A percentile compares a stretch with the other conserved stretches of the same genome.
phyloP scores from a whole-genome alignment of 2,888 invertebrate species.

The Muschampia plurimacula region DNA sequence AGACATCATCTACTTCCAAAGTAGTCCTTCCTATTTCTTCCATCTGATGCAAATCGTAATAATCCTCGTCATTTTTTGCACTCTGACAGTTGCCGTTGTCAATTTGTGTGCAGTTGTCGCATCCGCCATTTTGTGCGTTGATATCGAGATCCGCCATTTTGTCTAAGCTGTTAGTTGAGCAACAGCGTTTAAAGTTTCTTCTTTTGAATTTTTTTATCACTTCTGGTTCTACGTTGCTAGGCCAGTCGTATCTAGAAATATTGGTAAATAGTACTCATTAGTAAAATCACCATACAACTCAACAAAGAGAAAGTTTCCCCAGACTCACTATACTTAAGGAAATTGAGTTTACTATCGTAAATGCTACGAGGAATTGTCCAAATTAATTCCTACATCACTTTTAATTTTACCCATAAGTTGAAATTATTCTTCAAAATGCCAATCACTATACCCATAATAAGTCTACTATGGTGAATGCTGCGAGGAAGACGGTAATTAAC shows the following conservation, averaged over 20 bases:
- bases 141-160: slow-evolving; percentile 45
- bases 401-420: no score
- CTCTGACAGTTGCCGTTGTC: slow-evolving; percentile 23
- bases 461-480: no score
- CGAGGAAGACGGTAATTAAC: no score
- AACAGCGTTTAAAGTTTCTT: slow-evolving; percentile 56
- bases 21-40: slow-evolving; percentile 87
- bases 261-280: no score
- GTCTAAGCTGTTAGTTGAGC: slow-evolving; percentile 52
- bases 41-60: slow-evolving; percentile 83
- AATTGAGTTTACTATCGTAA: no score
- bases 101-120: slow-evolving; percentile 41
- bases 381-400: no score
- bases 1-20: slow-evolving; percentile 92
- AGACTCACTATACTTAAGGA: no score
- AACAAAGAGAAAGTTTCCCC: no score
- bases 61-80: slow-evolving; percentile 50
- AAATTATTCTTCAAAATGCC: no score
- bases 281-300: no score
- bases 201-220: slow-evolving; percentile 68
- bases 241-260: slow-evolving; percentile 91
- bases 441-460: no score
- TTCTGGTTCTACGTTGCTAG: slow-evolving; percentile 79
- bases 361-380: no score
- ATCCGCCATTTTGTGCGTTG: slow-evolving; percentile 45